Percentiles rank a stretch among this genome's conserved stretches.
Evolutionary conservation across 1,140 invertebrate species (phyloP).

Genomic region (Eurosta solidaginis): DNA sequence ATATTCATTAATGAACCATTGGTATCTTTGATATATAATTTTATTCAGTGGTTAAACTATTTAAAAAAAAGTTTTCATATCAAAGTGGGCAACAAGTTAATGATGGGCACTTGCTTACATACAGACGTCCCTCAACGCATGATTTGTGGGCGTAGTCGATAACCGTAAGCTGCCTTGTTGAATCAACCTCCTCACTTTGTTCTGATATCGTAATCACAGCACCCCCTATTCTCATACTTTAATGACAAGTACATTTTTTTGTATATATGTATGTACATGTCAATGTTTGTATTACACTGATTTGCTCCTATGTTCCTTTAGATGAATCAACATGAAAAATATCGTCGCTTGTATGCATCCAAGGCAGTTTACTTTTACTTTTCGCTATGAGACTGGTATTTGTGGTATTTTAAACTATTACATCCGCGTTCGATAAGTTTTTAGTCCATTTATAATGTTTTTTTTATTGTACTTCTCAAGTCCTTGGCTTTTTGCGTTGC

Average conservation of each 20-base stretch:
- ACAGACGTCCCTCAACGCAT: too few relatives aligned
- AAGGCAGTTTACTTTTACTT: too few relatives aligned
- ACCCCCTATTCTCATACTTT: background rate
- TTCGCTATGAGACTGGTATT: too few relatives aligned
- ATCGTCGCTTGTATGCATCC: too few relatives aligned
- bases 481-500: background rate
- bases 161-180: background rate
- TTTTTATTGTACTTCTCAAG: background rate
- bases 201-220: too few relatives aligned
- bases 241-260: background rate
- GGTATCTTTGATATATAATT: background rate
- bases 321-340: too few relatives aligned
- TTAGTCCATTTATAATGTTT: background rate
- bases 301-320: too few relatives aligned
- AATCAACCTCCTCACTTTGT: too few relatives aligned
- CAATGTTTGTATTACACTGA: too few relatives aligned
- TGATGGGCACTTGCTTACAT: background rate
- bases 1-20: too few relatives aligned
- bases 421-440: background rate
- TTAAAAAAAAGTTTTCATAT: background rate
- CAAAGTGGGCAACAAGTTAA: constrained; percentile 1
- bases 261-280: background rate
- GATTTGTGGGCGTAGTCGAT: constrained; percentile 10
- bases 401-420: background rate
- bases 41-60: background rate